Base-by-base conservation (phyloP, 1,140 invertebrate species). In the Coptotermes formosanus region DNA sequence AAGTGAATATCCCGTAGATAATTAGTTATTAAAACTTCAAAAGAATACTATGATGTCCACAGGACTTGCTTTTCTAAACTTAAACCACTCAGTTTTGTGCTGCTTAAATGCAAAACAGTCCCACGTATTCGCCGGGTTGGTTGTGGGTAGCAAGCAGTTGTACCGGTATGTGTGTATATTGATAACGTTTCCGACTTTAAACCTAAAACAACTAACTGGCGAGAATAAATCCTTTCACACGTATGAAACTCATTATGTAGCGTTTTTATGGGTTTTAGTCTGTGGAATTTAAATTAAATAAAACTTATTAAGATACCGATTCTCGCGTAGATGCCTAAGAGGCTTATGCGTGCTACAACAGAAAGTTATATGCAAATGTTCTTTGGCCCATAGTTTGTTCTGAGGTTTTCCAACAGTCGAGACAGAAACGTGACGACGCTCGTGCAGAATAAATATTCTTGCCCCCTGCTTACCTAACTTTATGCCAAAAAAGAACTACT, bases 1-100 rank as follows among this genome's bases (percentile, higher is more conserved):
- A 86, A 86, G 81, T 86, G 44, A 86, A 83, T 75, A 9, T 75
- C 7, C 2, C 30, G 14, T 30, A 75, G 7, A 75, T 75, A 30
- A 75, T 30, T 25, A 75, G 64, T 75, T n/a, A 75, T 30, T 75
- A 75, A 25, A 75, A 30, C 64, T 75, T 75, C 64, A 6, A 75
- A 75, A 75, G 64, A 75, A 14, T 25, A n/a, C 64, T 30, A 64
- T 64, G 1, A n/a, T 19, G 59, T 64, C 59, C 21, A 23, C 59
- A n/a, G 59, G 19, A n/a, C 59, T 7, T 64, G 12, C 64, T 75
- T n/a, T n/a, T n/a, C 64, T 25, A 30, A 75, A 30, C n/a, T 19
- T 64, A 6, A 64, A 64, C 59, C 21, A 23, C 12, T 64, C 21
- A 64, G 59, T 64, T 64, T 12, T 64, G 59, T 7, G 64, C 25